These are phyloP conservation scores for Manacus vitellinus DNA, from an alignment of 2,113 vertebrate genomes.

Conservation along the genomic window DNA sequence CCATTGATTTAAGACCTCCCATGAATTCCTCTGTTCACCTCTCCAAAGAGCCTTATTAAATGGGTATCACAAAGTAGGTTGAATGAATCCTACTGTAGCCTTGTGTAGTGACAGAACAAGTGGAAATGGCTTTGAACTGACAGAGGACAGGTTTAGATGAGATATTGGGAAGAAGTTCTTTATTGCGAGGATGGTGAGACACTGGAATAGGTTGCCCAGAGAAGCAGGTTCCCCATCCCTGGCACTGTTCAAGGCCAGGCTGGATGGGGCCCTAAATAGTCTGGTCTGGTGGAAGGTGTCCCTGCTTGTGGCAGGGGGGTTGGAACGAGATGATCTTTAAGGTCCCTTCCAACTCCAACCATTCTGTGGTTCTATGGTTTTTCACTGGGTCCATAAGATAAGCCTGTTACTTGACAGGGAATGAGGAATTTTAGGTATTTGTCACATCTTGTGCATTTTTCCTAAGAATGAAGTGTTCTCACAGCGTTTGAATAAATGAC, in stretches of 20 bases:
- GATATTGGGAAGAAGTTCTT: not conserved
- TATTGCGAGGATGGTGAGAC: not conserved
- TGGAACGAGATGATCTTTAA: not conserved
- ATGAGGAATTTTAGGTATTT: not conserved
- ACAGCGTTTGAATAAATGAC: not conserved
- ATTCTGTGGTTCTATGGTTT: not conserved
- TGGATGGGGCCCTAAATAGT: not conserved
- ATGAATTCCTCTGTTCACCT: not conserved
- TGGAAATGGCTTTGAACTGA: not conserved
- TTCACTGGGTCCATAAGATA: not conserved
- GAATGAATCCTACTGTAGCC: not conserved
- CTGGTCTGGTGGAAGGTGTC: not conserved
- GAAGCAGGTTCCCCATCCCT: not conserved
- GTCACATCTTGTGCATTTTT: not conserved
- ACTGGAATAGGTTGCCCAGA: not conserved
- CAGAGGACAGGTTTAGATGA: not conserved
- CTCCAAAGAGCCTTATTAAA: not conserved
- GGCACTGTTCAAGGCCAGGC: not conserved
- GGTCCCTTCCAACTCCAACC: not conserved
- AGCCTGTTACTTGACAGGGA: not conserved
- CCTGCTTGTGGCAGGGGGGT: not conserved
- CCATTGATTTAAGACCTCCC: not conserved
- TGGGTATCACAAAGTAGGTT: not conserved
- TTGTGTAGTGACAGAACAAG: not conserved
- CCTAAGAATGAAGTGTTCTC: not conserved